Conservation (phyloP, 2,797 vertebrate species). For the Microctenopoma steveboyesi region DNA sequence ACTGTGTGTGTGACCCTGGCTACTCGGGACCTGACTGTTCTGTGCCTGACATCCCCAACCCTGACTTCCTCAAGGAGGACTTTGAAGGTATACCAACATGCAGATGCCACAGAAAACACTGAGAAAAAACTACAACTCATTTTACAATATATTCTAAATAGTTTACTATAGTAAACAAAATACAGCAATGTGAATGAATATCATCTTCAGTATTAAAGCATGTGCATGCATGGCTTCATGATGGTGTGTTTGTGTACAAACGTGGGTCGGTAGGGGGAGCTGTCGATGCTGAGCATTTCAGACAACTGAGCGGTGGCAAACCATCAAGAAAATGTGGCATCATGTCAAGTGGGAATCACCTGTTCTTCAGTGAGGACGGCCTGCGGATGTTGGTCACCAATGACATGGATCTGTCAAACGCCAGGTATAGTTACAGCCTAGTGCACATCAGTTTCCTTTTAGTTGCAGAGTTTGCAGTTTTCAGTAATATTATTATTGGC, state of each 20-base stretch:
- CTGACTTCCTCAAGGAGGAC: constrained; percentile 98
- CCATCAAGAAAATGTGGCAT: constrained; percentile 97
- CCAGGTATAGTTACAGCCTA: constrained; percentile 84
- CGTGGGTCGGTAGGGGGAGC: constrained; percentile 80
- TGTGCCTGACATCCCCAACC: constrained; percentile 90
- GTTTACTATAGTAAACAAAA: no score
- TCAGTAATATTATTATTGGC: not conserved
- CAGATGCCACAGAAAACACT: not conserved
- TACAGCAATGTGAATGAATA: no score
- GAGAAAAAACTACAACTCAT: not conserved
- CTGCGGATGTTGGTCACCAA: constrained; percentile 94
- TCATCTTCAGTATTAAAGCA: no score
- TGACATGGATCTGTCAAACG: constrained; percentile 95
- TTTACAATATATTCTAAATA: no score
- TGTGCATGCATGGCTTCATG: not conserved
- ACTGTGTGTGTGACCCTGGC: constrained; percentile 91
- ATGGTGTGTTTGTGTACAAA: not conserved
- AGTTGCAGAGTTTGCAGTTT: not conserved
- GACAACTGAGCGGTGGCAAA: constrained; percentile 93
- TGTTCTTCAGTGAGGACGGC: constrained; percentile 98
- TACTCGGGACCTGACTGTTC: constrained; percentile 93
- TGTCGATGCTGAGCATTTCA: constrained; percentile 90
- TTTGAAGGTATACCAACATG: constrained; percentile 92
- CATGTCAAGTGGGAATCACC: constrained; percentile 96
- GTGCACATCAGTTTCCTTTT: not conserved